Conservation (phyloP, 2,113 vertebrate species). For the Varanus komodoensis region DNA sequence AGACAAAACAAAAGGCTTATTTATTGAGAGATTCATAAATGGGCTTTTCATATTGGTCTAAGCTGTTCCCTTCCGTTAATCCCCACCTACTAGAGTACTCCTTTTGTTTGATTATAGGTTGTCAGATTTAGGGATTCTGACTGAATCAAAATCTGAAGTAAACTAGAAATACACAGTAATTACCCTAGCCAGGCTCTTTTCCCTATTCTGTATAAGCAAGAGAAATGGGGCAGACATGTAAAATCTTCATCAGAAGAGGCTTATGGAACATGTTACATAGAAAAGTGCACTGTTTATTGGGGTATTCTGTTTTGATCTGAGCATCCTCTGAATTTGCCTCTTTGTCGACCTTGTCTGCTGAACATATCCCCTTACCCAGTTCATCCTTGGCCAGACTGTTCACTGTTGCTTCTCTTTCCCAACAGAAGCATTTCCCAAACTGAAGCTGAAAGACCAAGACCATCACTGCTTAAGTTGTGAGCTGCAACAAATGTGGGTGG, state of each 20-base stretch:
- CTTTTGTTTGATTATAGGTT: slow-evolving; percentile 85
- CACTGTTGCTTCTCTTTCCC: background rate
- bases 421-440: background rate
- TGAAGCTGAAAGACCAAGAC: background rate
- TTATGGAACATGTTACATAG: slow-evolving; percentile 47
- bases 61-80: slow-evolving; percentile 80
- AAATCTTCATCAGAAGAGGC: slow-evolving; percentile 42
- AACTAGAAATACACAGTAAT: slow-evolving; percentile 81
- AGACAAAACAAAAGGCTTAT: slow-evolving; percentile 89
- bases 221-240: slow-evolving; percentile 48
- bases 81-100: slow-evolving; percentile 75
- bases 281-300: slow-evolving; percentile 23
- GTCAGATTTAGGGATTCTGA: slow-evolving; percentile 80
- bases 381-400: background rate
- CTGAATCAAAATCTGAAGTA: slow-evolving; percentile 80
- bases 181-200: slow-evolving; percentile 69
- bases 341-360: background rate
- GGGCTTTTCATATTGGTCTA: slow-evolving; percentile 82
- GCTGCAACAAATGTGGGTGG: background rate
- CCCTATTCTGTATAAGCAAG: slow-evolving; percentile 68
- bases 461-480: background rate
- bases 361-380: background rate
- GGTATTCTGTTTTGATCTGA: background rate
- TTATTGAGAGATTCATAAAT: slow-evolving; percentile 84
- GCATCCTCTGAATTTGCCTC: background rate